These are phyloP conservation scores for Amblyopsis rosae DNA, from an alignment of 2,113 vertebrate species.

Conservation along the genomic window DNA sequence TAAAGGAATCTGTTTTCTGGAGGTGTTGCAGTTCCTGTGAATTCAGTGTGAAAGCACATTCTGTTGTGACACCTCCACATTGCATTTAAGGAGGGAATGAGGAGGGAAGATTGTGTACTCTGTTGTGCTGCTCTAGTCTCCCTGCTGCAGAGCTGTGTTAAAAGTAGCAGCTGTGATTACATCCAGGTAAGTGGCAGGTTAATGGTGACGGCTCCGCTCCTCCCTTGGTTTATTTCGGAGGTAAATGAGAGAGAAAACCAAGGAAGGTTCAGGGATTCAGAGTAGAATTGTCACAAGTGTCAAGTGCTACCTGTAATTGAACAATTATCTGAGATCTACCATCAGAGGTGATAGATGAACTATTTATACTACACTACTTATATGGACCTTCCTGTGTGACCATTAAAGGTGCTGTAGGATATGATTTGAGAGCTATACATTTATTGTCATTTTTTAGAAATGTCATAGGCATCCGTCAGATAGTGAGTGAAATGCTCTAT, in stretches of 20 bases:
- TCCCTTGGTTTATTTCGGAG: conserved; percentile 29
- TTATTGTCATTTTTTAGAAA: neutral
- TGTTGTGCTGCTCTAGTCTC: neutral
- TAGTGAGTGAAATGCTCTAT: no score
- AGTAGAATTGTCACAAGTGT: conserved; percentile 35
- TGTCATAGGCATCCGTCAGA: no score
- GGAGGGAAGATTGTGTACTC: neutral
- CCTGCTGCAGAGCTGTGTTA: conserved; percentile 27
- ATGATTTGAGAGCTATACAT: neutral
- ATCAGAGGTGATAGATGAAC: conserved; percentile 39
- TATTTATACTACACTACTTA: no score
- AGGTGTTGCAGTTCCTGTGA: no score
- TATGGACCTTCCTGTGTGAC: conserved; percentile 4
- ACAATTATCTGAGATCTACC: conserved; percentile 31
- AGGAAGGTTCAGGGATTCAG: conserved; percentile 9
- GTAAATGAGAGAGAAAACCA: conserved; percentile 39
- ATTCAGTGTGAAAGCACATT: no score
- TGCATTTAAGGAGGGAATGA: conserved; percentile 5
- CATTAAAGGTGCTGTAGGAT: neutral
- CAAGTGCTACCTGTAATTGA: conserved; percentile 20
- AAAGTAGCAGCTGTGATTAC: conserved; percentile 39
- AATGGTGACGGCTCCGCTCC: conserved; percentile 21
- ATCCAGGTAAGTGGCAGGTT: conserved; percentile 8
- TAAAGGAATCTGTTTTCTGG: no score
- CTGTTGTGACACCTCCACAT: conserved; percentile 17